Conservation (phyloP, 2,888 invertebrate genomes). For the Rhamnusium bicolor region DNA sequence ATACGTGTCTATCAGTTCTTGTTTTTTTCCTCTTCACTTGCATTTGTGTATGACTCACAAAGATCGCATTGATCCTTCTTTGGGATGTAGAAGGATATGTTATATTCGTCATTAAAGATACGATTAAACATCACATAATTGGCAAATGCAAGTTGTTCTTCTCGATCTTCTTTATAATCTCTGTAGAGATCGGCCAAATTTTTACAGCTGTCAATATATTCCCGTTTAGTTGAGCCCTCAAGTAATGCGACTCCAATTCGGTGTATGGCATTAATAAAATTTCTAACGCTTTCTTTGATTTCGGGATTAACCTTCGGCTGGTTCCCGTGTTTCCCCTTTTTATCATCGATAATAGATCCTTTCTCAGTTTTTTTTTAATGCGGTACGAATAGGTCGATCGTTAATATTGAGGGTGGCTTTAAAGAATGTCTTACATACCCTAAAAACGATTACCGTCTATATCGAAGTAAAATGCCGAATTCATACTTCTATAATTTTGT, state of each 20-base stretch:
- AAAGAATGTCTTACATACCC: conserved; percentile 44
- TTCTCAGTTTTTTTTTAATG: conserved; percentile 10
- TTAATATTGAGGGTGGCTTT: conserved; percentile 34
- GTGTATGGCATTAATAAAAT: conserved; percentile 29
- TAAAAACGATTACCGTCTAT: conserved; percentile 31
- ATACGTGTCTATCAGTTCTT: neutral
- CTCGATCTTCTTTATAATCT: neutral
- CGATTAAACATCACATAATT: neutral
- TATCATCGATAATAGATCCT: conserved; percentile 31
- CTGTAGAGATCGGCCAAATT: neutral
- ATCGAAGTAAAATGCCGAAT: conserved; percentile 38
- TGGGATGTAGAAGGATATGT: neutral
- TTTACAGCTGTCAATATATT: conserved; percentile 51
- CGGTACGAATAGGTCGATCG: conserved; percentile 32
- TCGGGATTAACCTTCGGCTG: conserved; percentile 37
- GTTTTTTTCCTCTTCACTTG: neutral
- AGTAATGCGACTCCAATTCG: conserved; percentile 52
- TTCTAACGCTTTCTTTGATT: conserved; percentile 34
- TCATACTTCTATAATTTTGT: conserved; percentile 17
- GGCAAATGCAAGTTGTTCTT: neutral
- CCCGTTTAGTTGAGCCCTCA: conserved; percentile 55
- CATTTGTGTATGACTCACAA: neutral
- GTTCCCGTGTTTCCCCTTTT: conserved; percentile 41
- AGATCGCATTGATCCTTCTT: conserved; percentile 18
- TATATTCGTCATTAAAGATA: neutral